These are phyloP conservation scores for Heterodera filipjevi DNA, from an alignment of 2,888 invertebrate species.

Conservation along the genomic window DNA sequence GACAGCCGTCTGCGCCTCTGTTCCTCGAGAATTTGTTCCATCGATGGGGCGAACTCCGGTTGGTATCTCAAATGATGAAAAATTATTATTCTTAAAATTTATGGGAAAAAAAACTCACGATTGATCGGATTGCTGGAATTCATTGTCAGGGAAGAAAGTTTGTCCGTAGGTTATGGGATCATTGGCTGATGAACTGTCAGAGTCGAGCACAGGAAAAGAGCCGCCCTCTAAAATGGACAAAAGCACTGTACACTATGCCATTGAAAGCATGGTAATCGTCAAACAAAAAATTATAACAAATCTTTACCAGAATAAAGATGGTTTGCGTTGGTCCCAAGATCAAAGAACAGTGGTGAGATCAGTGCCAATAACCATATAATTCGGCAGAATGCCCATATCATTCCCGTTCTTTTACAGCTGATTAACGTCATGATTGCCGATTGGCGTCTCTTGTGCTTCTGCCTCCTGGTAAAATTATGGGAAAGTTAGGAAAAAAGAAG, in stretches of 20 bases:
- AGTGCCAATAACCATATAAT: neutral
- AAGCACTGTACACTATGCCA: too few species aligned
- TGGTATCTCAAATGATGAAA: conserved; percentile 14
- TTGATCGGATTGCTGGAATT: neutral
- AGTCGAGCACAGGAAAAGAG: neutral
- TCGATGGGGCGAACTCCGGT: conserved; percentile 2
- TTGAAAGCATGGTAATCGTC: too few species aligned
- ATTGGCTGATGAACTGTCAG: neutral
- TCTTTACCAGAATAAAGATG: neutral
- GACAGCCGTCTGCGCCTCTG: conserved; percentile 18
- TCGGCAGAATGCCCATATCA: neutral
- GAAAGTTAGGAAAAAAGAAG: neutral
- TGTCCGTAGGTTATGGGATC: neutral
- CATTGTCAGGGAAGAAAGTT: neutral
- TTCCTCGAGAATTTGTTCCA: conserved; percentile 4
- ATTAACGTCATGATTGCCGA: neutral
- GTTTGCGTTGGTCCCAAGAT: neutral
- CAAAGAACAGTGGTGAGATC: neutral
- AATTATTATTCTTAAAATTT: neutral
- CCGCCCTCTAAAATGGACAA: neutral
- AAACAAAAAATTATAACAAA: neutral
- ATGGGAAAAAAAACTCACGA: neutral
- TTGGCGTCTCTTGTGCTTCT: neutral
- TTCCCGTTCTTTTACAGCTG: neutral
- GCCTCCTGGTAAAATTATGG: neutral